Conservation (phyloP, 2,113 vertebrate genomes). For the Stercorarius parasiticus region DNA sequence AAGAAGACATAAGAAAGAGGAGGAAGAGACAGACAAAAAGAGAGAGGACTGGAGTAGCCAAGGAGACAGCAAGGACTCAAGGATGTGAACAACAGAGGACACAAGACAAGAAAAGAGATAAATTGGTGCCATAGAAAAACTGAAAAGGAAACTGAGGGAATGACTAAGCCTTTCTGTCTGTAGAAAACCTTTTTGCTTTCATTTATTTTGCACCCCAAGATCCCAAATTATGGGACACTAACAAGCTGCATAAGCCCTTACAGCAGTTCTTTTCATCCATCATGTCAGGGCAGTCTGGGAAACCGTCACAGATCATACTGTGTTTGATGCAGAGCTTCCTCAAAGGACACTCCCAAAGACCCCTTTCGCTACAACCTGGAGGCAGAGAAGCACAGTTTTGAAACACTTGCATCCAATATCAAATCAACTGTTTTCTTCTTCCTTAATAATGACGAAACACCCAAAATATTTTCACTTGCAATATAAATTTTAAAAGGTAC, state of each 20-base stretch:
- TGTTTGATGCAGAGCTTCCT: constrained; percentile 86
- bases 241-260: constrained; percentile 68
- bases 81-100: background rate
- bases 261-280: constrained; percentile 94
- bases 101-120: background rate
- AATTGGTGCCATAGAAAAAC: background rate
- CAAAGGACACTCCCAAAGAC: constrained; percentile 91
- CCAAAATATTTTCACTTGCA: background rate
- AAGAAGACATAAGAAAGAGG: background rate
- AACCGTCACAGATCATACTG: constrained; percentile 91
- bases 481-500: background rate
- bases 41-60: background rate
- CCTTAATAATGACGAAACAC: background rate
- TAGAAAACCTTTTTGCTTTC: background rate
- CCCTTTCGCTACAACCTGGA: constrained; percentile 88
- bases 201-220: background rate
- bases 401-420: background rate
- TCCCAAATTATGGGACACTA: background rate
- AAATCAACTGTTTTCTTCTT: background rate
- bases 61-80: background rate
- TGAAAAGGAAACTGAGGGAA: background rate
- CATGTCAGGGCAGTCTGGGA: constrained; percentile 90
- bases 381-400: constrained; percentile 36
- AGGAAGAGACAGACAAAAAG: background rate
- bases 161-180: background rate